Evolutionary conservation across 2,113 vertebrate species (phyloP).

Genomic region (Seriola dumerili): DNA sequence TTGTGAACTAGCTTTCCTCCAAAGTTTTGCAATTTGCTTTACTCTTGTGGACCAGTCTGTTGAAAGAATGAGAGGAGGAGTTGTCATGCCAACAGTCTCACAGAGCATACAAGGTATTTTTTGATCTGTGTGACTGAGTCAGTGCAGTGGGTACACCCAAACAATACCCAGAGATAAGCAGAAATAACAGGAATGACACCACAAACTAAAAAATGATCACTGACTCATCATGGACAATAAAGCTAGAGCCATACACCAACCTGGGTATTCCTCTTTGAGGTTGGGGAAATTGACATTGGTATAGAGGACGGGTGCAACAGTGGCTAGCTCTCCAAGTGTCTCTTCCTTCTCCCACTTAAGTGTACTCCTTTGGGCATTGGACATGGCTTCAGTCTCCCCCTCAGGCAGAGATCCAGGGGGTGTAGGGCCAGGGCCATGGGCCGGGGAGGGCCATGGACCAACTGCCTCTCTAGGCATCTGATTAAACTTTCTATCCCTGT

Average conservation of each 20-base stretch:
- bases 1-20: slow-evolving; percentile 99
- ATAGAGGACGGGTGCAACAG: slow-evolving; percentile 97
- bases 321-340: slow-evolving; percentile 95
- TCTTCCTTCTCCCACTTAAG: slow-evolving; percentile 99
- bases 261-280: slow-evolving; percentile 96
- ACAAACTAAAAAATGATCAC: neutral
- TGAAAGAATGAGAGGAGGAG: slow-evolving; percentile 52
- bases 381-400: slow-evolving; percentile 93
- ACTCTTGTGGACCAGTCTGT: slow-evolving; percentile 97
- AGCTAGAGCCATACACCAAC: slow-evolving; percentile 73
- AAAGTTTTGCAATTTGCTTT: slow-evolving; percentile 98
- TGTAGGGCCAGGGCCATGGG: slow-evolving; percentile 71
- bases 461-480: slow-evolving; percentile 87
- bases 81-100: slow-evolving; percentile 50
- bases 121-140: neutral
- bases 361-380: slow-evolving; percentile 94
- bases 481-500: slow-evolving; percentile 93
- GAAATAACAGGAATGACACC: neutral
- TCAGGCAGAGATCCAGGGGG: slow-evolving; percentile 86
- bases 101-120: slow-evolving; percentile 17
- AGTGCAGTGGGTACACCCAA: slow-evolving; percentile 14
- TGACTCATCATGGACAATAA: neutral
- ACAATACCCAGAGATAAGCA: neutral
- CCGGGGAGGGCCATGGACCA: slow-evolving; percentile 85
- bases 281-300: slow-evolving; percentile 97